Base-by-base conservation (phyloP, 2,888 invertebrate genomes). In the Desoria tigrina region DNA sequence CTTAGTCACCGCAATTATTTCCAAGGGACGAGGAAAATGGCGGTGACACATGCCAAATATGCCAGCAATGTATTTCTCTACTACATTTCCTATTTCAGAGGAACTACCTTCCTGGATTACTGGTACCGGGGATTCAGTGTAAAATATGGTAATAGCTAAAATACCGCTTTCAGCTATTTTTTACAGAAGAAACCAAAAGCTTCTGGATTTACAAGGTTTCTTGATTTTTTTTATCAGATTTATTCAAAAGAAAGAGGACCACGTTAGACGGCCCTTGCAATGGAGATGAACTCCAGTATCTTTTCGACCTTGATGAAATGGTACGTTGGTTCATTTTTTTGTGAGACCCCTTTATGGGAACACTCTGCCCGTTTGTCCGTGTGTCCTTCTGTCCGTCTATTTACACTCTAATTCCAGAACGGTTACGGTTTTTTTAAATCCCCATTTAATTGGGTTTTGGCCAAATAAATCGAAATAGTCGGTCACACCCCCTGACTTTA, bases 21-120 rank as follows among this genome's bases (percentile, higher is more conserved):
- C 23, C 68, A 69, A 58, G 72, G 74, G 45, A 68, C 61, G 3
- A 63, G 64, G 54, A 64, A 67, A n/a, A 68, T 65, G 4, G 70
- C 69, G 1, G 32, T 69, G 1, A 54, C 62, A 2, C 62, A 68
- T 37, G 50, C 68, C 1, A 16, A 14, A 24, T 65, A 65, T 45
- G 57, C 45, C 16, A 60, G 55, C 42, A 59, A 68, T 16, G 68
- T 68, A 1, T 64, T 61, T 23, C 50, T 71, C 6, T 74, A 74
- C 59, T 74, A 72, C 42, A 72, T 72, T 23, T 66, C 69, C 1
- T 56, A 66, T 26, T 58, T 58, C 16, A 65, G 65, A 58, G 54
- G 63, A 21, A 28, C 23, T 21, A 69, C 68, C 23, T 71, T 68
- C 65, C 42, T 74, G 59, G 72, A 74, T 45, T 57, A 21, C 11